Evolutionary conservation across 1,140 invertebrate genomes (phyloP), one percentile per base, ranked within the genome.

Genomic region (Polypedilum vanderplanki): DNA sequence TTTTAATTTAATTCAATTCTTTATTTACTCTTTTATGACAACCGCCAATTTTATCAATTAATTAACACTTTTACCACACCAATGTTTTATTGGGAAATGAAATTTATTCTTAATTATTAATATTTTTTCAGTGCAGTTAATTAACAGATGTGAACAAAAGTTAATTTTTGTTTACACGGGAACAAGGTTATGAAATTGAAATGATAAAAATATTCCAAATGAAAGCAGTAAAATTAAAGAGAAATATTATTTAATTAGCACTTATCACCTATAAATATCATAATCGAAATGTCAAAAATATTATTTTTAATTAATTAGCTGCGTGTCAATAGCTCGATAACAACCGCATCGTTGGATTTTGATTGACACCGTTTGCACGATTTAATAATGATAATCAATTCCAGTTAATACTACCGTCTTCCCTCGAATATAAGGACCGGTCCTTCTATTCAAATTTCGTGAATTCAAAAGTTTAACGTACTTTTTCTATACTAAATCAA

Each of bases 281-380:
- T 5, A 33, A 33, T 33, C 24, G 24, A 33, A 33, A 33, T 33
- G 24, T 33, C 41, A 15, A 57, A 57, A 15, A 15, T 12, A 57
- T 57, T 57, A 57, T 57, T 57, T 57, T 57, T 57, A 57, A 57
- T 57, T 57, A 57, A 57, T 57, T 57, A 57, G 46, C n/a, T 57
- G n/a, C 46, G 10, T 57, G 46, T 57, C 12, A 57, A 57, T 57
- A 57, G 46, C 12, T 57, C 46, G n/a, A 57, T 57, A 57, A 4
- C 46, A n/a, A 15, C 12, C 8, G n/a, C 46, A 12, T 15, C n/a
- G n/a, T 57, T 4, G 3, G n/a, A 57, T 57, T 57, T 15, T 57
- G 46, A 57, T 57, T 57, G 46, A 57, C 46, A 57, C 46, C 12
- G 46, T 57, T 57, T 57, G 46, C 46, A n/a, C 46, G 12, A 57